A percentile compares a stretch with the other conserved stretches of the same genome.
Evolutionary conservation across 2,113 vertebrate genomes (phyloP).

Genomic region (Cyanoramphus novaezelandiae): DNA sequence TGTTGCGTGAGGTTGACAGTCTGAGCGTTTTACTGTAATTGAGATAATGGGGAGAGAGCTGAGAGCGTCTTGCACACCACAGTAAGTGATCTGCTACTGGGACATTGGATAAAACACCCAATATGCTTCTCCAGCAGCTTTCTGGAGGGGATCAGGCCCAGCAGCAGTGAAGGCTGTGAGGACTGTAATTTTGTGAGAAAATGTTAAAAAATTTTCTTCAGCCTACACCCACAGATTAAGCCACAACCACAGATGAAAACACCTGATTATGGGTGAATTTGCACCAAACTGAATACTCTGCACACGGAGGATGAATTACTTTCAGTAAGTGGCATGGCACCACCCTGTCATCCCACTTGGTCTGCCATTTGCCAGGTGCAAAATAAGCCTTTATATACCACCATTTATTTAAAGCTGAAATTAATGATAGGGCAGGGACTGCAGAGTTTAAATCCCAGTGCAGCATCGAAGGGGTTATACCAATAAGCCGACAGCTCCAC

Average conservation of each 20-base stretch:
- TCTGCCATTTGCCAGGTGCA: background rate
- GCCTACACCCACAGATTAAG: background rate
- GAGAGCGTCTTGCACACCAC: fast-evolving
- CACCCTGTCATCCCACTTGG: fast-evolving
- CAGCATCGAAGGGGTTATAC: background rate
- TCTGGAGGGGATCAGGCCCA: background rate
- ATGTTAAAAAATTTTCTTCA: background rate
- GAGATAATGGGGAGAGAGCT: background rate
- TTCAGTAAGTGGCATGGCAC: background rate
- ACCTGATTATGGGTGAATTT: background rate
- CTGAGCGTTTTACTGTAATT: background rate
- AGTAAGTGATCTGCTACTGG: background rate
- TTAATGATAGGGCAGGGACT: fast-evolving
- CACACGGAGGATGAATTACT: background rate
- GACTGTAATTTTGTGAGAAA: background rate
- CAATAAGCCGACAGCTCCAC: background rate
- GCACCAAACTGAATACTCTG: background rate
- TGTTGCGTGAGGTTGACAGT: background rate
- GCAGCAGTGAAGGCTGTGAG: fast-evolving
- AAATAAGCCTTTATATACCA: fast-evolving
- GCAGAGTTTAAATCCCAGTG: fast-evolving
- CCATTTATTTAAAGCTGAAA: fast-evolving
- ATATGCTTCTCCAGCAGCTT: background rate
- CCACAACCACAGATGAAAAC: background rate
- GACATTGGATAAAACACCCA: background rate